Evolutionary conservation across 2,888 invertebrate genomes (phyloP).

Genomic region (Troglohyphantes excavatus): DNA sequence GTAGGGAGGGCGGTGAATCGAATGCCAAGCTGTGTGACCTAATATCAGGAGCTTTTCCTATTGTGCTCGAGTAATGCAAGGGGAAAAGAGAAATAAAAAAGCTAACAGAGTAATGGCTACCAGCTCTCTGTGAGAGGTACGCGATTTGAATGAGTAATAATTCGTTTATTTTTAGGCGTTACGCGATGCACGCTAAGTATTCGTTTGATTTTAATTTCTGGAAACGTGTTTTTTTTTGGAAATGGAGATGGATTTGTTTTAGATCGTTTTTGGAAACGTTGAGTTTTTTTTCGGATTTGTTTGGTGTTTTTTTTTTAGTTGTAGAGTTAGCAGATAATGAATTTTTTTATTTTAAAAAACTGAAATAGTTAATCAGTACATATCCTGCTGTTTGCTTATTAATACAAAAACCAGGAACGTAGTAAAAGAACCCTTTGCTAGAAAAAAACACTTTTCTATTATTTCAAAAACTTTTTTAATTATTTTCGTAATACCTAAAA

Average conservation of each 20-base stretch:
- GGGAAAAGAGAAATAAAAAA: conserved; percentile 15
- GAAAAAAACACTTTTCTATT: no score
- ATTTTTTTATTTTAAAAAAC: no score
- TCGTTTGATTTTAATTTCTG: not conserved
- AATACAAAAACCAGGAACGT: no score
- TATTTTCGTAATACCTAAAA: no score
- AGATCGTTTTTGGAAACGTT: no score
- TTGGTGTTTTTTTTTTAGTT: no score
- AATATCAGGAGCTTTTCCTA: conserved; percentile 63
- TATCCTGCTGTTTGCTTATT: no score
- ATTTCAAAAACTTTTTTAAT: no score
- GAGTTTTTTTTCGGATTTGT: no score
- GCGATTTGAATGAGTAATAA: conserved; percentile 33
- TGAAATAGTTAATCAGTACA: no score
- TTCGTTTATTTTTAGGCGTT: conserved; percentile 58
- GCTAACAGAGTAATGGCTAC: conserved; percentile 15
- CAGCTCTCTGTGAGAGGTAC: conserved; percentile 23
- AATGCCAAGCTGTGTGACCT: conserved; percentile 67
- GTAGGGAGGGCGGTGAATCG: not conserved
- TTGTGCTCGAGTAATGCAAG: conserved; percentile 55
- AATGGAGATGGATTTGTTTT: not conserved
- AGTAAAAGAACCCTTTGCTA: no score
- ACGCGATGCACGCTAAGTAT: not conserved
- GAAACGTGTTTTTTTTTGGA: not conserved
- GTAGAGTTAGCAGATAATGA: no score